phyloP scores from a whole-genome alignment of 1,140 invertebrate genomes.

The Harlomillsia oculata region DNA sequence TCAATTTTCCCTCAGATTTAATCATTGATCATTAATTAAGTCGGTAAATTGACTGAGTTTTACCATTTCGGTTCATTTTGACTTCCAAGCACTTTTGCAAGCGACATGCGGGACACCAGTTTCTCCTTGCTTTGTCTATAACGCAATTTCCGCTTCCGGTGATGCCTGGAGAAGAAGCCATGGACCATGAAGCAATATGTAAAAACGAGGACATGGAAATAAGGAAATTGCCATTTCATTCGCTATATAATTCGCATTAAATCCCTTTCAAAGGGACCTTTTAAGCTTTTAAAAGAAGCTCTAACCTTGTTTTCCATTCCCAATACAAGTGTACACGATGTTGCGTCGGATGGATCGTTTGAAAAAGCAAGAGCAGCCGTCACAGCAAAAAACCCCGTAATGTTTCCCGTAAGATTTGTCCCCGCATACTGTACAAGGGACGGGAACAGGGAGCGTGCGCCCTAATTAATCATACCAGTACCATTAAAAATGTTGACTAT shows the following conservation, averaged over 20 bases:
- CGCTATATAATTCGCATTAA: neutral
- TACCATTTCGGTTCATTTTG: constrained; percentile 68
- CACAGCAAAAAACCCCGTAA: constrained; percentile 76
- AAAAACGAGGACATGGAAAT: neutral
- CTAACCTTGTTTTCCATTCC: constrained; percentile 7
- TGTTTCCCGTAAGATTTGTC: constrained; percentile 79
- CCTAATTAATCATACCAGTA: constrained; percentile 49
- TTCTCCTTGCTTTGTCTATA: constrained; percentile 69
- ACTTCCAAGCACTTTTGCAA: constrained; percentile 66
- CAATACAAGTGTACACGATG: constrained; percentile 31
- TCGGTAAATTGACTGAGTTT: too few relatives aligned
- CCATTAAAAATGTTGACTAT: too few relatives aligned
- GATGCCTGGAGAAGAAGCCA: neutral
- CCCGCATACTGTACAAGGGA: constrained; percentile 67
- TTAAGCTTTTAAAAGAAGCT: too few relatives aligned
- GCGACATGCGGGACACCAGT: constrained; percentile 79
- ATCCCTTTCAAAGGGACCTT: too few relatives aligned
- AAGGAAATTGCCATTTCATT: neutral
- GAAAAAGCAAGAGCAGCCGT: constrained; percentile 83
- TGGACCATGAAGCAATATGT: neutral
- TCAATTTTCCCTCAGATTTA: too few relatives aligned
- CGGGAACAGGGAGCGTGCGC: constrained; percentile 54
- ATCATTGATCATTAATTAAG: too few relatives aligned
- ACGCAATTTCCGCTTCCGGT: constrained; percentile 59
- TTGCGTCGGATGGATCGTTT: constrained; percentile 41